Evolutionary conservation across 2,888 invertebrate genomes (phyloP).

Genomic region (Agapetus fuscipes): DNA sequence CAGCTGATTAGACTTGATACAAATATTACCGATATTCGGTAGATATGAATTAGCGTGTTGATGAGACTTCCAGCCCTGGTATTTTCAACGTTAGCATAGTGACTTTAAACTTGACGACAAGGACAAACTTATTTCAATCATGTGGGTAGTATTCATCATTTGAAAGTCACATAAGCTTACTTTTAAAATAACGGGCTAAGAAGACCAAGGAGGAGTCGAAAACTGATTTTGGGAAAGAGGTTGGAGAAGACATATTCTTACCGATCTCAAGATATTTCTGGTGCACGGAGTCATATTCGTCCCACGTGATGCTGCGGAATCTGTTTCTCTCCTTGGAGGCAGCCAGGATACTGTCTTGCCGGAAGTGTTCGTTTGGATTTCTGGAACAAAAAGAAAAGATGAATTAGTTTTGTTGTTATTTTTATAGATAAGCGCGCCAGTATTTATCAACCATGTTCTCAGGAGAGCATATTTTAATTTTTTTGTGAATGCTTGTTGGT

Average conservation of each 20-base stretch:
- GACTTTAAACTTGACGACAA: too few relatives aligned
- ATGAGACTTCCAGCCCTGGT: too few relatives aligned
- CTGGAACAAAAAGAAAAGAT: conserved; percentile 38
- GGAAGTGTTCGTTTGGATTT: conserved; percentile 77
- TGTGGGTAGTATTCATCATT: too few relatives aligned
- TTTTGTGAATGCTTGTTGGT: neutral
- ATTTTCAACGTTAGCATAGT: too few relatives aligned
- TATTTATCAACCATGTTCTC: neutral
- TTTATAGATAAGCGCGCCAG: neutral
- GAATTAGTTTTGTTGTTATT: conserved; percentile 1
- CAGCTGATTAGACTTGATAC: too few relatives aligned
- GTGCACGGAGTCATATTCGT: conserved; percentile 84
- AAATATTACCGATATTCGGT: too few relatives aligned
- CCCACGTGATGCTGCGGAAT: conserved; percentile 79
- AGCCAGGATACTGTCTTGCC: conserved; percentile 65
- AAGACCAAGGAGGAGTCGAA: too few relatives aligned
- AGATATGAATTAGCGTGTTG: too few relatives aligned
- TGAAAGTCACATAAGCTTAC: too few relatives aligned
- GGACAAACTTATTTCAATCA: too few relatives aligned
- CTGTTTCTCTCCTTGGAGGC: conserved; percentile 77
- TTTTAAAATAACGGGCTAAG: too few relatives aligned
- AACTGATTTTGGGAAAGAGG: too few relatives aligned
- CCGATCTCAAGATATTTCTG: conserved; percentile 91
- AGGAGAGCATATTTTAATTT: neutral
- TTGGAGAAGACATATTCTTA: conserved; percentile 39